phyloP scores from a whole-genome alignment of 1,140 invertebrate species.

The Paralvinella palmiformis region DNA sequence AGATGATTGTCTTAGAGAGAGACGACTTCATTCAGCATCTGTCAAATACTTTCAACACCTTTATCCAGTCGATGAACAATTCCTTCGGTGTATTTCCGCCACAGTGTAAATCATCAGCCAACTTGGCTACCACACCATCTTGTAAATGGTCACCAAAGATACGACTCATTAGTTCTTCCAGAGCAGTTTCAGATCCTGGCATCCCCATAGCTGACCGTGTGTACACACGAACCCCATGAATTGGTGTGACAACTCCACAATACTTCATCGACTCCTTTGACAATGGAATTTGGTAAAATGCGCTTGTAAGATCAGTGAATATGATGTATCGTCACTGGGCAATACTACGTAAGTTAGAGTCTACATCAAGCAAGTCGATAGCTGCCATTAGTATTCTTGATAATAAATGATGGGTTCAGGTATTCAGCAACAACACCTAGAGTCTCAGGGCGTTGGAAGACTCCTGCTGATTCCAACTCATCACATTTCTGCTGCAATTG shows the following conservation, averaged over 20 bases:
- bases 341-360: background rate
- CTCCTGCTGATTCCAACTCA: slow-evolving; percentile 20
- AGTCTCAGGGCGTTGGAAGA: slow-evolving; percentile 20
- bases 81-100: background rate
- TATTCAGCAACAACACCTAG: slow-evolving; percentile 18
- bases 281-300: slow-evolving; percentile 26
- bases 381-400: slow-evolving; percentile 23
- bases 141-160: background rate
- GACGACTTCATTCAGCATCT: slow-evolving; percentile 1
- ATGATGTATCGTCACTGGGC: background rate
- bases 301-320: slow-evolving; percentile 20
- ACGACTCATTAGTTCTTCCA: background rate
- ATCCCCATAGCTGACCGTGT: background rate
- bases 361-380: slow-evolving; percentile 17
- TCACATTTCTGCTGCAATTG: slow-evolving; percentile 25
- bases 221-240: background rate
- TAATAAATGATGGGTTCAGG: slow-evolving; percentile 24
- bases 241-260: background rate
- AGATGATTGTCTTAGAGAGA: slow-evolving; percentile 12
- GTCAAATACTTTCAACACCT: slow-evolving; percentile 10
- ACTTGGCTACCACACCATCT: slow-evolving; percentile 1
- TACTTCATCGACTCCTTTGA: slow-evolving; percentile 6
- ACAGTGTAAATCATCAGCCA: slow-evolving; percentile 19
- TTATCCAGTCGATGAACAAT: background rate
- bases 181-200: too few species aligned